phyloP scores from a whole-genome alignment of 2,888 invertebrate genomes.

The Lithodes maja region DNA sequence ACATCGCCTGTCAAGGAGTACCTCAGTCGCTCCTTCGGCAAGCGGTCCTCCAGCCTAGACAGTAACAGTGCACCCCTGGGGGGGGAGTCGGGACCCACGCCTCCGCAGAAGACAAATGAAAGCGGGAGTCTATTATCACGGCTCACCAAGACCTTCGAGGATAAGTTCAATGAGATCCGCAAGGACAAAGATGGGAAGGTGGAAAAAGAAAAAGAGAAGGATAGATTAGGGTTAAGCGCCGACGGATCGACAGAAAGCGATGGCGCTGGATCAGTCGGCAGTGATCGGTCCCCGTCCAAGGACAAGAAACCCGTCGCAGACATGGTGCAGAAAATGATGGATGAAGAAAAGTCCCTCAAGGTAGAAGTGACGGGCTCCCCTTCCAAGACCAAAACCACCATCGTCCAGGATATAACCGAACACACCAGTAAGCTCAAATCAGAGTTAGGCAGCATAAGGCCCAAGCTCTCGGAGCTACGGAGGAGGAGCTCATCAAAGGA shows the following conservation, averaged over 20 bases:
- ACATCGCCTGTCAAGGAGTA: conserved; percentile 53
- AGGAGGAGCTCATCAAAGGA: conserved; percentile 40
- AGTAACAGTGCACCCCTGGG: conserved; percentile 31
- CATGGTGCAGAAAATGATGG: conserved; percentile 37
- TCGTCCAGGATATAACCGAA: conserved; percentile 64
- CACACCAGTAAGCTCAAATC: conserved; percentile 62
- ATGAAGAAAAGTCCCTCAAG: conserved; percentile 10
- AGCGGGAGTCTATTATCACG: conserved; percentile 58
- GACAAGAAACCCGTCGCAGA: conserved; percentile 30
- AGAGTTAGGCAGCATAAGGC: conserved; percentile 55
- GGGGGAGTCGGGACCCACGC: neutral
- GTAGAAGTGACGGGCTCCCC: conserved; percentile 43
- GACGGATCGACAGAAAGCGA: conserved; percentile 55
- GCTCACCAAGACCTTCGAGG: conserved; percentile 85
- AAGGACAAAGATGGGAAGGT: conserved; percentile 75
- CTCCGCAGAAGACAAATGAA: conserved; percentile 4
- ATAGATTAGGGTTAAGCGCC: conserved; percentile 9
- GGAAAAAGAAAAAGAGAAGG: conserved; percentile 35
- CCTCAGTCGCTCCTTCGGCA: conserved; percentile 37
- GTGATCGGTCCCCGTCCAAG: conserved; percentile 37
- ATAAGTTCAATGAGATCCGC: conserved; percentile 83
- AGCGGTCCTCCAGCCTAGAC: conserved; percentile 55
- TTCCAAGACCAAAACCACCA: conserved; percentile 59
- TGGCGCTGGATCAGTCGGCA: conserved; percentile 45
- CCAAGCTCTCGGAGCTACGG: conserved; percentile 60